These are phyloP conservation scores for Heterochromis multidens DNA, from an alignment of 2,113 vertebrate species.

Conservation along the genomic window DNA sequence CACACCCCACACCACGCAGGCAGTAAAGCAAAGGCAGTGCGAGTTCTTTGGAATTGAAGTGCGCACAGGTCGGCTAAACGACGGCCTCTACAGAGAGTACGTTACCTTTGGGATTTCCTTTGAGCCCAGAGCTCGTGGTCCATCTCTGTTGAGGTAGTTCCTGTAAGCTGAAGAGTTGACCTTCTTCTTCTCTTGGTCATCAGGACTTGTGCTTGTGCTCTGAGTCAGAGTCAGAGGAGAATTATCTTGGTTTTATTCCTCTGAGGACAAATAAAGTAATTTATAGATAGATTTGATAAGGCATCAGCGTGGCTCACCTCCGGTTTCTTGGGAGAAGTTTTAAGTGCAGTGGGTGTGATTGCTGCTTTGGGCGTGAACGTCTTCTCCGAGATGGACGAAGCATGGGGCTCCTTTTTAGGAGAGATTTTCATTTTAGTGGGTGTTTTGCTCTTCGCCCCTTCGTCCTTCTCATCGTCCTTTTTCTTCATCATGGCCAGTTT, in stretches of 20 bases:
- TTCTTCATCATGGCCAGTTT: conserved; percentile 84
- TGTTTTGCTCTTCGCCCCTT: conserved; percentile 29
- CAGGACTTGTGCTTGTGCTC: conserved; percentile 81
- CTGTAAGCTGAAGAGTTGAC: conserved; percentile 85
- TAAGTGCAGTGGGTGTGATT: conserved; percentile 72
- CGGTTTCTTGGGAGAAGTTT: conserved; percentile 83
- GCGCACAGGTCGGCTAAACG: not conserved
- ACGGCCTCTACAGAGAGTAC: not conserved
- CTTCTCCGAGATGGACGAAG: conserved; percentile 3
- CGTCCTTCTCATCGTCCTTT: conserved; percentile 69
- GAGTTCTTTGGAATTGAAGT: not conserved
- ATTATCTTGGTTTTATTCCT: not conserved
- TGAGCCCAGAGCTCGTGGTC: conserved; percentile 92
- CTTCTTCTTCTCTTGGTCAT: conserved; percentile 89
- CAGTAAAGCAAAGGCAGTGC: not conserved
- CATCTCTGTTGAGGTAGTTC: conserved; percentile 93
- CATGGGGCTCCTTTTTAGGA: conserved; percentile 63
- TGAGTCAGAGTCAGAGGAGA: not conserved
- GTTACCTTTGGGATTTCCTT: conserved; percentile 90
- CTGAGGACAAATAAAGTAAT: not conserved
- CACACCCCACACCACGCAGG: not conserved
- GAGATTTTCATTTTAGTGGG: conserved; percentile 58
- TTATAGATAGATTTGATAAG: not conserved
- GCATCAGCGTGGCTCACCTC: conserved; percentile 74
- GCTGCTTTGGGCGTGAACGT: conserved; percentile 69